Evolutionary conservation across 2,113 vertebrate genomes (phyloP).

Genomic region (Brachirus orientalis): DNA sequence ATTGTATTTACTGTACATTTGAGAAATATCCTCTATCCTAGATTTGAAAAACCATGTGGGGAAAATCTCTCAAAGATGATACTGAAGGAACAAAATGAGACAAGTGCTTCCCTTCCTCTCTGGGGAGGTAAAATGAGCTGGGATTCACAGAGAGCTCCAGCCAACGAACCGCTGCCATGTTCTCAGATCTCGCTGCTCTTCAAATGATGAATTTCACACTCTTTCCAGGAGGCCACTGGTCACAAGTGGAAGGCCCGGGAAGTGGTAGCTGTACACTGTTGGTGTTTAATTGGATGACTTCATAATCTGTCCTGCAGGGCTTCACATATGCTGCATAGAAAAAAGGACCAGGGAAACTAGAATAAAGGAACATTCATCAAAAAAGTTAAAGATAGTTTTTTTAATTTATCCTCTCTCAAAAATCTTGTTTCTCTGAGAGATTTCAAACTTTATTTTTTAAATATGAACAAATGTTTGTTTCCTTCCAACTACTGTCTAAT

Average conservation of each 20-base stretch:
- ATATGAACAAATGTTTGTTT: too few relatives aligned
- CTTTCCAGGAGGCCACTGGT: constrained; percentile 24
- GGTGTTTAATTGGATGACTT: constrained; percentile 21
- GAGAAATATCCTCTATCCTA: too few relatives aligned
- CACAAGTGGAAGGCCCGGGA: constrained; percentile 12
- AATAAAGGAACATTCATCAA: too few relatives aligned
- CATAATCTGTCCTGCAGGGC: constrained; percentile 21
- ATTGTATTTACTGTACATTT: too few relatives aligned
- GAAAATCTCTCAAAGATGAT: background rate
- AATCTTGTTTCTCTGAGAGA: too few relatives aligned
- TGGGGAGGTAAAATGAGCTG: constrained; percentile 8
- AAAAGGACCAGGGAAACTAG: background rate
- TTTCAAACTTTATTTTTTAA: too few relatives aligned
- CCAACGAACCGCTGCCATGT: constrained; percentile 17
- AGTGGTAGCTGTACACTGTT: constrained; percentile 5
- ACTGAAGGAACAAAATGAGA: background rate
- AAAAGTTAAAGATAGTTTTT: too few relatives aligned
- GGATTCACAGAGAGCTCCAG: constrained; percentile 12
- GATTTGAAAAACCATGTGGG: too few relatives aligned
- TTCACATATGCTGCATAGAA: background rate
- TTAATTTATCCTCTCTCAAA: too few relatives aligned
- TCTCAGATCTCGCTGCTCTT: constrained; percentile 16
- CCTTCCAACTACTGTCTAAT: too few relatives aligned
- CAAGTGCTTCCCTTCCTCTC: background rate
- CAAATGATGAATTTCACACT: constrained; percentile 10